Base-by-base conservation (phyloP, 1,140 invertebrate species). In the Potamilus streckersoni region DNA sequence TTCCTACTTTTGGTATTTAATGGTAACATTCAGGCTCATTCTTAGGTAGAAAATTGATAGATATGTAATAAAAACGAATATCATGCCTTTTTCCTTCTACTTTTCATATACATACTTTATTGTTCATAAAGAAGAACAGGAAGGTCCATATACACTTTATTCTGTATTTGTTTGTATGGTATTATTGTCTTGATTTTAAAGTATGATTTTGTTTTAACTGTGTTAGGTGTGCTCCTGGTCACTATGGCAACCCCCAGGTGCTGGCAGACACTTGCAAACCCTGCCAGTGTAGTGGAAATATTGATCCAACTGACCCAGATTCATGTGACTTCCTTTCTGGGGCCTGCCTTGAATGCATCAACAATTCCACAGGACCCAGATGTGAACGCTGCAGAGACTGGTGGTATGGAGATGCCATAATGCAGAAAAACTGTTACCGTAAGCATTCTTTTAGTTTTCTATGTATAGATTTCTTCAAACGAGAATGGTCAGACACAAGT, bases 241-340 rank as follows among this genome's bases (percentile, higher is more conserved):
- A 86, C 76, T 88, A 79, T 81, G 88, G 88, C 1, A 74, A 87
- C 70, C 88, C 88, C 3, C 72, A 55, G 2, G 66, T 69, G 15
- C 65, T 78, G 38, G 84, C 83, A 58, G 80, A 80, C 19, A 93
- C 91, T 11, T 99, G 98, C 88, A 89, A 93, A 78, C 91, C 93
- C 66, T 99, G 98, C 88, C 93, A 96, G 31, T 99, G 98, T 87
- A 98, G 93, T 89, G 95, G 95, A 79, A 99, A 99, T 86, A 96
- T 97, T n/a, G 96, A 99, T 88, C 85, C 94, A 16, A 92, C 93
- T 15, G 92, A 93, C 77, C 93, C 94, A 3, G 95, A 95, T 57
- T 87, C 86, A 69, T 99, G 98, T 89, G 95, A 99, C 91, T 91
- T 94, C 11, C 92, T 93, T 71, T 96, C 95, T 49, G 98, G 98